phyloP scores from a whole-genome alignment of 2,797 vertebrate species.

The Tachyglossus aculeatus region DNA sequence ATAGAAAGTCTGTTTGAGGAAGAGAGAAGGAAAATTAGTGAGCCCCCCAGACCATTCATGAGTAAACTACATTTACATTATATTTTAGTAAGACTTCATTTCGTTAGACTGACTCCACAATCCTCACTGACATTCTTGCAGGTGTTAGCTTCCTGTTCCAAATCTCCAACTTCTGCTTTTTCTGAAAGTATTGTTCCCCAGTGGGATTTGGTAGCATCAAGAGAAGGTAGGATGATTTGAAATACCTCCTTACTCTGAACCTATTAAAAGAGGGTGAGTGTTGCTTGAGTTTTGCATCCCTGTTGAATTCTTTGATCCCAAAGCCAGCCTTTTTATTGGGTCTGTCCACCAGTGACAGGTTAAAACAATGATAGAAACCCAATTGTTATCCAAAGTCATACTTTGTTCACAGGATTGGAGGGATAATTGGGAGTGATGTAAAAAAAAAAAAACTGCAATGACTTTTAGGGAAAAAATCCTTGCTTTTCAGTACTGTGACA shows the following conservation, averaged over 20 bases:
- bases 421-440: background rate
- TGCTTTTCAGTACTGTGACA: slow-evolving; percentile 4
- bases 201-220: slow-evolving; percentile 12
- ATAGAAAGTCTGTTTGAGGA: too few species aligned
- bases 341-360: background rate
- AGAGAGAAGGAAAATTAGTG: too few species aligned
- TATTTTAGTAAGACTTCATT: too few species aligned
- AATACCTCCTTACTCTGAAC: slow-evolving; percentile 29
- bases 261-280: too few species aligned
- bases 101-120: background rate
- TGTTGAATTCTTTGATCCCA: background rate
- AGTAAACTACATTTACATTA: too few species aligned
- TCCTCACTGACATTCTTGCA: background rate
- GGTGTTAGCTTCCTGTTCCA: slow-evolving; percentile 36
- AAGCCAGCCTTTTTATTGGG: background rate
- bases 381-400: slow-evolving; percentile 23
- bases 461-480: background rate
- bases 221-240: slow-evolving; percentile 23
- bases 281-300: background rate
- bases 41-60: too few species aligned
- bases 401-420: too few species aligned
- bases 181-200: slow-evolving; percentile 36
- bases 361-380: slow-evolving; percentile 6
- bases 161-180: slow-evolving; percentile 23
- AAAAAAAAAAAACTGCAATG: background rate